phyloP scores from a whole-genome alignment of 2,888 invertebrate species.

The Plagiodera versicolora region DNA sequence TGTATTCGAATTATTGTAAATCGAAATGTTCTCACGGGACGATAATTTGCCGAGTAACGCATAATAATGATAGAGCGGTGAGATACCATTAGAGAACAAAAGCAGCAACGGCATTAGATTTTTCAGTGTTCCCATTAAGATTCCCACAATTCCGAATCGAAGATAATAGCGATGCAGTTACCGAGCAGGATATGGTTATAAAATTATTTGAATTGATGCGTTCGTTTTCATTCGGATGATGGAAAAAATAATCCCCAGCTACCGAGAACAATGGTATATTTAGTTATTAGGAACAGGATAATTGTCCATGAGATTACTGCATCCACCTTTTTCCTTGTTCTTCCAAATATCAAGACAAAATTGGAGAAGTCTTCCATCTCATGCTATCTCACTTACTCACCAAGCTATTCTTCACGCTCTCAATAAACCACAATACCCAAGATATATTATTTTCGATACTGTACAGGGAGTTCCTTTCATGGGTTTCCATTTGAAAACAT shows the following conservation, averaged over 20 bases:
- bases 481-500: too few relatives aligned
- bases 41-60: conserved; percentile 16
- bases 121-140: not conserved
- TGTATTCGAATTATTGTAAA: conserved; percentile 11
- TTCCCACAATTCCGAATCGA: not conserved
- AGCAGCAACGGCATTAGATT: not conserved
- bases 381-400: too few relatives aligned
- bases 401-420: too few relatives aligned
- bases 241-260: not conserved
- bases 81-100: conserved; percentile 17
- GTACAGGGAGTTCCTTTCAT: too few relatives aligned
- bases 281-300: too few relatives aligned
- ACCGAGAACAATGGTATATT: too few relatives aligned
- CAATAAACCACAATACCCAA: too few relatives aligned
- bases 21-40: conserved; percentile 18
- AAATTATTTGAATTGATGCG: not conserved
- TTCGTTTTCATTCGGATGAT: not conserved
- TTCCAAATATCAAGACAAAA: too few relatives aligned
- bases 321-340: too few relatives aligned
- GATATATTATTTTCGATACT: too few relatives aligned
- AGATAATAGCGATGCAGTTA: not conserved
- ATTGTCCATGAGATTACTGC: too few relatives aligned
- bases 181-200: not conserved
- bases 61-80: conserved; percentile 21
- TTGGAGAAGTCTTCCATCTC: too few relatives aligned